These are phyloP conservation scores for Sterrhoptilus dennistouni DNA, from an alignment of 2,113 vertebrate species.

Conservation along the genomic window DNA sequence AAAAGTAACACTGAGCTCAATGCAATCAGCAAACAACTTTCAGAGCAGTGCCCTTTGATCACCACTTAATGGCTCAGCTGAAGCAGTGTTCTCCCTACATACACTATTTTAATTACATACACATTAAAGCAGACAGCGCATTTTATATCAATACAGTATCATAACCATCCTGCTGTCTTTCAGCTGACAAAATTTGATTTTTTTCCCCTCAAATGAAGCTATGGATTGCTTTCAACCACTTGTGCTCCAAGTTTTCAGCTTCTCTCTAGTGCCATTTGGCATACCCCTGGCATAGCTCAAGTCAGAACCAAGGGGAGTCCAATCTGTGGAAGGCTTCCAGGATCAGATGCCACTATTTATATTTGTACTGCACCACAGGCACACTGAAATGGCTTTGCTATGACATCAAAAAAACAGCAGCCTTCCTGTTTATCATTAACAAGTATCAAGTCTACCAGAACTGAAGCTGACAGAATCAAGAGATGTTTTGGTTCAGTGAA, in stretches of 20 bases:
- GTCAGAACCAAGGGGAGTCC: not conserved
- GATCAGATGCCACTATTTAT: not conserved
- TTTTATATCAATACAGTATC: not conserved
- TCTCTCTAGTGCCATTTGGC: not conserved
- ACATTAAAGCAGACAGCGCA: not conserved
- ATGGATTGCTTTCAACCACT: not conserved
- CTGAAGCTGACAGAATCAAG: not conserved
- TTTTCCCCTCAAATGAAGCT: not conserved
- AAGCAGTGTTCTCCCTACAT: not conserved
- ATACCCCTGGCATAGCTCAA: not conserved
- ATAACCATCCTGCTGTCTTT: not conserved
- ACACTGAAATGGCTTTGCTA: not conserved
- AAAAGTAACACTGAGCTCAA: not conserved
- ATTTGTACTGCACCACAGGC: not conserved
- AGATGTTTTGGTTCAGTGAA: not conserved
- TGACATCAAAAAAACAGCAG: not conserved
- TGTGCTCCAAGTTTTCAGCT: not conserved
- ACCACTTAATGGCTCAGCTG: not conserved
- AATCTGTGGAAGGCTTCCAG: not conserved
- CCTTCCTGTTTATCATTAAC: not conserved
- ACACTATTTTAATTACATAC: not conserved
- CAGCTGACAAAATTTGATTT: not conserved
- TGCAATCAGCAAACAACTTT: not conserved
- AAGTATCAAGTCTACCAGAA: not conserved
- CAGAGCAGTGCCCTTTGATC: not conserved